Percentiles rank a stretch among this genome's conserved stretches.
These are phyloP conservation scores for Drosophila persimilis DNA, from an alignment of 1,140 invertebrate species.

Conservation along the genomic window DNA sequence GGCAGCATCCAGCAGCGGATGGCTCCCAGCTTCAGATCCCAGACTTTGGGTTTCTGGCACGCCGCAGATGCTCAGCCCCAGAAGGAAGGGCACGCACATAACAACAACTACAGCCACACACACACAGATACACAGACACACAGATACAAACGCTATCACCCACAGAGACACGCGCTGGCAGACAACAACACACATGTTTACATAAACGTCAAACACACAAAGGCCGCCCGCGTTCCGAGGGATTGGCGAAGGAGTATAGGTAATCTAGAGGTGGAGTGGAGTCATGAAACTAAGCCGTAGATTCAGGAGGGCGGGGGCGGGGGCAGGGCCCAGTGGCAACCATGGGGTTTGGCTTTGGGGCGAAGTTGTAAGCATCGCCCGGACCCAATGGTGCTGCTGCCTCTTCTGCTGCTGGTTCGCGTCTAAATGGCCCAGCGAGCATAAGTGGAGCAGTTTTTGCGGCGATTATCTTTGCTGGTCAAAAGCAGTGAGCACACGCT, in stretches of 20 bases:
- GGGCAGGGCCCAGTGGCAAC: too few relatives aligned
- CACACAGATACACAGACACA: background rate
- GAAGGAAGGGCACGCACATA: background rate
- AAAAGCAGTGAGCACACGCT: constrained; percentile 8
- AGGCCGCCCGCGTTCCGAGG: constrained; percentile 36
- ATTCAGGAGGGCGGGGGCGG: background rate
- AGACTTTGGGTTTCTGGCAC: constrained; percentile 60
- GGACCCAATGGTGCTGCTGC: constrained; percentile 4
- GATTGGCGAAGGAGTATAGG: constrained; percentile 23
- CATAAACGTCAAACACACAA: constrained; percentile 81
- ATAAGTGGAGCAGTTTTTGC: constrained; percentile 73
- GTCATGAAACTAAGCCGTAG: constrained; percentile 37
- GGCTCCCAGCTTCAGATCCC: constrained; percentile 35
- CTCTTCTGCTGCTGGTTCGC: constrained; percentile 27
- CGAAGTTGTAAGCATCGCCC: constrained; percentile 43
- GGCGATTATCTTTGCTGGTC: constrained; percentile 61
- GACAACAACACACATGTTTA: constrained; percentile 79
- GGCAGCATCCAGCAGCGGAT: constrained; percentile 44
- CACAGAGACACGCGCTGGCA: constrained; percentile 62
- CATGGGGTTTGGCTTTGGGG: background rate
- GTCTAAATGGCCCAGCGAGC: constrained; percentile 53
- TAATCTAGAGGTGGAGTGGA: constrained; percentile 28
- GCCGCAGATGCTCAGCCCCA: constrained; percentile 66
- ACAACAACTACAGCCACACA: constrained; percentile 8
- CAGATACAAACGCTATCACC: constrained; percentile 8